phyloP scores from a whole-genome alignment of 2,113 vertebrate genomes.

The human region GRCh38 chrX:102647501-102648000 shows the following conservation, averaged over 20 bases:
- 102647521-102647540: conserved; percentile 1
- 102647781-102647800: neutral
- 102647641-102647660: conserved; percentile 21
- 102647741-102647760: neutral
- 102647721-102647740: neutral
- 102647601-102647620: neutral
- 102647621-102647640: conserved; percentile 36
- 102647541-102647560: neutral
- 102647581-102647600: conserved; percentile 19
- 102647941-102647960: neutral
- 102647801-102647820: conserved; percentile 1
- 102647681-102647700: neutral
- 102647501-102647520: neutral
- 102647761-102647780: conserved; percentile 26
- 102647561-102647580: conserved; percentile 9
- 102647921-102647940: neutral
- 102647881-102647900: neutral
- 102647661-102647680: neutral
- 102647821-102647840: neutral
- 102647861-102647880: neutral
- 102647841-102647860: conserved; percentile 30
- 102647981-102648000: conserved; percentile 3
- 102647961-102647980: neutral
- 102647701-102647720: neutral
- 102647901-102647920: conserved; percentile 35